phyloP scores from a whole-genome alignment of 2,113 vertebrate genomes.

The Thinocorus orbignyianus region DNA sequence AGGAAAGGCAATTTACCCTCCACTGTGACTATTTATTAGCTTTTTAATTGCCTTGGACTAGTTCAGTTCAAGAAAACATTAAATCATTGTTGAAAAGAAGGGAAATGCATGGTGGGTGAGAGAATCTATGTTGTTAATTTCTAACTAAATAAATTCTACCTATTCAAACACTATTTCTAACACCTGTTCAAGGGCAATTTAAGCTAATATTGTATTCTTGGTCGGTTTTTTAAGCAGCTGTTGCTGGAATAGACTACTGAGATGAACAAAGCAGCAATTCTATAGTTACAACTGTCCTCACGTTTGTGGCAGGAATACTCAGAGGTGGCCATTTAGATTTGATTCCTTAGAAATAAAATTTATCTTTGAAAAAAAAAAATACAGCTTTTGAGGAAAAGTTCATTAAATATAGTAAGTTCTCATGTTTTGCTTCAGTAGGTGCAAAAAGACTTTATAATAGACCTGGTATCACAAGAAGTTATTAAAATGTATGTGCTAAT shows the following conservation, averaged over 20 bases:
- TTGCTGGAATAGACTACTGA: not conserved
- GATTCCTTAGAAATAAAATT: not conserved
- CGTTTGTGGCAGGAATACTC: not conserved
- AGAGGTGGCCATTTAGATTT: not conserved
- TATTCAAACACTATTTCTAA: constrained; percentile 11
- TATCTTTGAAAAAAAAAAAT: not conserved
- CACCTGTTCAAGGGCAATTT: constrained; percentile 19
- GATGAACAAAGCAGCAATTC: not conserved
- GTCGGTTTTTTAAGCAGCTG: not conserved
- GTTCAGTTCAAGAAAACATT: constrained; percentile 52
- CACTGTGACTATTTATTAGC: constrained; percentile 62
- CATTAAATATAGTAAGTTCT: not conserved
- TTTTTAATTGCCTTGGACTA: constrained; percentile 69
- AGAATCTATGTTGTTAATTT: constrained; percentile 56
- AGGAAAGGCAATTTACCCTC: constrained; percentile 59
- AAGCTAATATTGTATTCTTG: not conserved
- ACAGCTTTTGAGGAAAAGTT: not conserved
- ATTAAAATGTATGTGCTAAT: not conserved
- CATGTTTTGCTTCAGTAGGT: not conserved
- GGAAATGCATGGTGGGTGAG: not conserved
- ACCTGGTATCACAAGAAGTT: not conserved
- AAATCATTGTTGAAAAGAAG: constrained; percentile 59
- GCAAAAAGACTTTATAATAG: not conserved
- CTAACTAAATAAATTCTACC: constrained; percentile 61
- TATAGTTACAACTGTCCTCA: not conserved